A percentile compares a stretch with the other conserved stretches of the same genome.
These are phyloP conservation scores for Drosophila repleta DNA, from an alignment of 1,140 invertebrate genomes.

Conservation along the genomic window DNA sequence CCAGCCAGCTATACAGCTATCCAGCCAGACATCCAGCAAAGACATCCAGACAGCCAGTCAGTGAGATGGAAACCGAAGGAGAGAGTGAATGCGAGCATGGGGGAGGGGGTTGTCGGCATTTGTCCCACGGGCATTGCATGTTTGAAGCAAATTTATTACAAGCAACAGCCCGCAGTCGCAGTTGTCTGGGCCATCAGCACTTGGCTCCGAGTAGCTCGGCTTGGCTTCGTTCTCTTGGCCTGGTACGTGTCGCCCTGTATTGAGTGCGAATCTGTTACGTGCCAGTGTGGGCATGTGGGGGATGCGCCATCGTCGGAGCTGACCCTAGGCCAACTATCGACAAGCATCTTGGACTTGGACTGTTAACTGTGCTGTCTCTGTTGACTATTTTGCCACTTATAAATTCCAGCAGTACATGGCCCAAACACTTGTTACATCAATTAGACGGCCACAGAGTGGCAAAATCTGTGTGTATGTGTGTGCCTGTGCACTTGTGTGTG, in stretches of 20 bases:
- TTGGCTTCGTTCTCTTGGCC: constrained; percentile 17
- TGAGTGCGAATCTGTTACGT: constrained; percentile 68
- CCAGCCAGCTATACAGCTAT: constrained; percentile 1
- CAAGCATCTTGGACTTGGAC: constrained; percentile 71
- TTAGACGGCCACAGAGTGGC: constrained; percentile 75
- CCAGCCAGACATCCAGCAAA: constrained; percentile 16
- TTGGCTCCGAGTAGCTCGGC: constrained; percentile 34
- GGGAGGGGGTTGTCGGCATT: constrained; percentile 60
- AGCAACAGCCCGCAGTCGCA: constrained; percentile 71
- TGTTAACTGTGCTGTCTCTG: constrained; percentile 59
- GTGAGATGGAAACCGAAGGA: constrained; percentile 17
- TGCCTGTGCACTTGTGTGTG: constrained; percentile 21
- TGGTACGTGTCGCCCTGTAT: constrained; percentile 69
- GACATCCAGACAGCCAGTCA: constrained; percentile 5
- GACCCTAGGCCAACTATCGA: constrained; percentile 74
- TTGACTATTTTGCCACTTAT: constrained; percentile 75
- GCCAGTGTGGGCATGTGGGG: constrained; percentile 14
- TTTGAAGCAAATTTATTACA: constrained; percentile 82
- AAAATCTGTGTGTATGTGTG: constrained; percentile 18
- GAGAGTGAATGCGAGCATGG: constrained; percentile 19
- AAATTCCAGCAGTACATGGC: constrained; percentile 81
- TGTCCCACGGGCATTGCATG: constrained; percentile 79
- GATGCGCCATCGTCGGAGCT: constrained; percentile 28
- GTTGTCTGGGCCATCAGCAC: constrained; percentile 79
- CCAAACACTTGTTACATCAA: constrained; percentile 83